Percentiles rank a stretch among this genome's conserved stretches.
Evolutionary conservation across 2,113 vertebrate genomes (phyloP).

Genomic region (Cyanocitta stelleri): DNA sequence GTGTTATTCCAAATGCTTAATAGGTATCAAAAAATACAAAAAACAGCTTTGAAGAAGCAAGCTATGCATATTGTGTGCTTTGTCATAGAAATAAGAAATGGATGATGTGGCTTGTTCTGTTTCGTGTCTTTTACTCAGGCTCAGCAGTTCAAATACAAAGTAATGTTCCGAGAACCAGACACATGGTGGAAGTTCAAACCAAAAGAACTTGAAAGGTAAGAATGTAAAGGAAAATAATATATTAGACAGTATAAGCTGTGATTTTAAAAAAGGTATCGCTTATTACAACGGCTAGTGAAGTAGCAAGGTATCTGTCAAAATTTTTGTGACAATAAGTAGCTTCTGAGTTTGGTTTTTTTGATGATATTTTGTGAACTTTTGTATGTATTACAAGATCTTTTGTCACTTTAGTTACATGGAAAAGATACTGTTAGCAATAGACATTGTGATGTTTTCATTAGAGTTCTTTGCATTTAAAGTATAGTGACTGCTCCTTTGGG

Average conservation of each 20-base stretch:
- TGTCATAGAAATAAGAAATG: conserved; percentile 3
- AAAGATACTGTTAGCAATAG: background rate
- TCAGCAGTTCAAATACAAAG: conserved; percentile 85
- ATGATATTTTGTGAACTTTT: background rate
- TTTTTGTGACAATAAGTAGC: background rate
- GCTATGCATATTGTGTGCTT: background rate
- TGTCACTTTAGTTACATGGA: background rate
- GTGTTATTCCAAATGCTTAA: background rate
- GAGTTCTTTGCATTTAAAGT: background rate
- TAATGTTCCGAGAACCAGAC: conserved; percentile 91
- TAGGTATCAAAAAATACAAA: background rate
- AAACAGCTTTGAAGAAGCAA: background rate
- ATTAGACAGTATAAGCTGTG: background rate
- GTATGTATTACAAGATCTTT: background rate
- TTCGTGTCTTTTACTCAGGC: conserved; percentile 74
- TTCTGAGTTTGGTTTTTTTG: background rate
- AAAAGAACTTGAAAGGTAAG: conserved; percentile 91
- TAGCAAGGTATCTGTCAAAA: background rate
- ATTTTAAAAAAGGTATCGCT: background rate
- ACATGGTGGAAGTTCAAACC: conserved; percentile 97
- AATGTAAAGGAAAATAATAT: background rate
- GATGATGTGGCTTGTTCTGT: background rate
- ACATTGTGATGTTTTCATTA: background rate
- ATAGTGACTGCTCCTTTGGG: background rate
- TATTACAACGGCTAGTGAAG: background rate